Evolutionary conservation across 1,140 invertebrate genomes (phyloP), one percentile per base, ranked within the genome.

Genomic region (Adelges cooleyi): DNA sequence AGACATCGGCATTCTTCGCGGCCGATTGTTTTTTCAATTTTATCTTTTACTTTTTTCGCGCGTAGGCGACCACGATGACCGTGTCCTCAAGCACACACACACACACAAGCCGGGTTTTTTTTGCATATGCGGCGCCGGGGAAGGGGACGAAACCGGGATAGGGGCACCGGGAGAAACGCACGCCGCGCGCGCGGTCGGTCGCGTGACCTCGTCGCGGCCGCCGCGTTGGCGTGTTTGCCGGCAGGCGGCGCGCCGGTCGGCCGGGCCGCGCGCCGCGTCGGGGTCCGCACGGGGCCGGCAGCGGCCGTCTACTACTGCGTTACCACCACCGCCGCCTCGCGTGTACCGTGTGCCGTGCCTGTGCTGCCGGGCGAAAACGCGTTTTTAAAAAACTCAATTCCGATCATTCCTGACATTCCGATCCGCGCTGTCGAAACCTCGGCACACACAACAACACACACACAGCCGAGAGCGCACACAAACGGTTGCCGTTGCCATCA

Each of bases 371-470:
- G 40, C 56, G 54, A 62, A 62, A 62, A 62, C 56, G 56, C 56
- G 56, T 62, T 62, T 62, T 62, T 62, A 62, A 62, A 62, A 62
- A 62, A 62, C 56, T 48, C 56, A 62, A 62, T 62, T 62, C 56
- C 56, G 42, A 62, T 62, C 56, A 62, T 62, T 62, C 56, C 56
- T 48, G 42, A 46, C 56, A 62, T 62, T 62, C 56, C 56, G 56
- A 62, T 62, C 56, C 56, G 56, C 42, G 42, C 56, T 22, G 56
- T 62, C 56, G 56, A 62, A 62, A 62, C 56, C 56, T 40, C 56
- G 29, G 42, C 42, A 46, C 56, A 29, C 53, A 11, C 9, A 13
- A 17, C 5, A 11, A 23, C 51, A 22, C 33, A 17, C 8, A 3
- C 22, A 40, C 40, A 17, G 5, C 22, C 56, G 9, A 40, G 23